Evolutionary conservation across 23 tunicate species (phyloP), one percentile per base, ranked within the genome.

Genomic region (Clavelina lepadiformis): DNA sequence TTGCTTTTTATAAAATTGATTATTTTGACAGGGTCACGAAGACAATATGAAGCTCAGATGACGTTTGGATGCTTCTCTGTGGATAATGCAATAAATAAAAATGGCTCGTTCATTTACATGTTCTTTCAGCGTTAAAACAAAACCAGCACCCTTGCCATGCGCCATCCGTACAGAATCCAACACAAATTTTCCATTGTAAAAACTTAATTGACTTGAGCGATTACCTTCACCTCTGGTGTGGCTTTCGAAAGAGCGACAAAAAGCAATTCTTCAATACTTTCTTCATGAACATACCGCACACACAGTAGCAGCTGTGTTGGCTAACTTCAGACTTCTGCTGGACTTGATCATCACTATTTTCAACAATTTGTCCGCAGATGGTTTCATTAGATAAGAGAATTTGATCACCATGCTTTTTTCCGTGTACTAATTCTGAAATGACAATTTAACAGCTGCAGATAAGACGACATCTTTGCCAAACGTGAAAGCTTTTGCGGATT

Each of bases 141-240:
- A n/a, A n/a, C n/a, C n/a, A n/a, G n/a, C n/a, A n/a, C n/a, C 41
- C 74, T 29, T 68, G 31, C 46, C 61, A 41, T 6, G 74, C 62
- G 61, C 74, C 74, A 68, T 68, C 61, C 6, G 74, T 51, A 20
- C 61, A 68, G 61, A 68, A 61, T 51, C 74, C 74, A 51, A 50
- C 61, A 25, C 38, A 51, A 51, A 21, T 51, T 68, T 50, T 45
- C 62, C 45, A 68, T 68, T 51, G 61, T 31, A 51, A 68, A 68
- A 31, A 51, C 51, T 29, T 31, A 22, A 68, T 51, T 38, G 61
- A 68, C 74, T 51, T 51, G 2, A n/a, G 8, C 18, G 52, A 68
- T 51, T 31, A 68, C 52, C 61, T 68, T 51, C 74, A 29, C 41
- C 61, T 68, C 32, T 65, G 54, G 54, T 38, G 32, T n/a, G 29